phyloP scores from a whole-genome alignment of 2,113 vertebrate species.

The Corapipo altera region DNA sequence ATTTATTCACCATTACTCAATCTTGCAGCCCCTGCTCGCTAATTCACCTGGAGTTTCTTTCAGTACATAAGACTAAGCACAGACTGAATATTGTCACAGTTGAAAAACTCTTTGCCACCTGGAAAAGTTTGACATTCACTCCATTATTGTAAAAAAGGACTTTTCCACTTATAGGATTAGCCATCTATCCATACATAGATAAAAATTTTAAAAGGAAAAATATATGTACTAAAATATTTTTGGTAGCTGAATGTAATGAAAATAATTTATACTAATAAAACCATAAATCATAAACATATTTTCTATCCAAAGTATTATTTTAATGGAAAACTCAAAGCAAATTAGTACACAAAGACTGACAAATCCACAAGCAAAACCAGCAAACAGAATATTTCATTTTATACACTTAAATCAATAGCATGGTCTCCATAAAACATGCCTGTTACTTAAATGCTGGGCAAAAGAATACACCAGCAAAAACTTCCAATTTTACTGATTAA shows the following conservation, averaged over 20 bases:
- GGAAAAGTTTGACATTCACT: neutral
- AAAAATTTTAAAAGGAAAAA: neutral
- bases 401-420: neutral
- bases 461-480: neutral
- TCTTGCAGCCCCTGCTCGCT: neutral
- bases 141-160: neutral
- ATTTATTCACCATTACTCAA: neutral
- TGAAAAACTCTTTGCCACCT: neutral
- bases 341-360: neutral
- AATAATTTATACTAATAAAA: neutral
- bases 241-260: neutral
- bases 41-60: neutral
- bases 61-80: neutral
- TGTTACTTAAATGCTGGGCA: neutral
- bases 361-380: neutral
- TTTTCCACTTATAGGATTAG: neutral
- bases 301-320: neutral
- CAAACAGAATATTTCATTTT: neutral
- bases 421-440: neutral
- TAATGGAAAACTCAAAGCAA: neutral
- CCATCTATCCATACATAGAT: neutral
- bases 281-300: neutral
- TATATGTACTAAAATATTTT: neutral
- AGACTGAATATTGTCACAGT: neutral
- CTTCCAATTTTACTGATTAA: neutral